Conservation (phyloP, 1,140 invertebrate genomes). For the Drosophila sturtevanti region DNA sequence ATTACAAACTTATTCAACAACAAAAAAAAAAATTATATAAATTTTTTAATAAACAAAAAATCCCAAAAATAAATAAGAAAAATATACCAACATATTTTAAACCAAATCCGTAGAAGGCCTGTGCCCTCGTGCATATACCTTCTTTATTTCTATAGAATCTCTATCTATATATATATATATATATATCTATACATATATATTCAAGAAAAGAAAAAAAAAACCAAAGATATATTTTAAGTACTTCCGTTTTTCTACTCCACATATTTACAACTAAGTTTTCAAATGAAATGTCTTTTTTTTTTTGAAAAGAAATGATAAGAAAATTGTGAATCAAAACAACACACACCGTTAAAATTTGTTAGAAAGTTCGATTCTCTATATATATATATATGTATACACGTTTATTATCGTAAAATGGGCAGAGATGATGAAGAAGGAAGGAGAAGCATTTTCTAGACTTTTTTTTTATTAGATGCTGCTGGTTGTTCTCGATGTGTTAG, state of each 20-base stretch:
- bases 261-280: conserved; percentile 1
- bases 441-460: background rate
- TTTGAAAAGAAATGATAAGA: background rate
- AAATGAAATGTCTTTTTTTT: background rate
- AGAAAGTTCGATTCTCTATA: background rate
- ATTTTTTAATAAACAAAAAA: conserved; percentile 35
- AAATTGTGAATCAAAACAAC: background rate
- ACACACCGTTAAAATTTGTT: background rate
- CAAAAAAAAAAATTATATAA: conserved; percentile 46
- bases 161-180: conserved; percentile 3
- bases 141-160: conserved; percentile 1
- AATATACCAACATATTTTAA: too few relatives aligned
- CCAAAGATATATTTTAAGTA: conserved; percentile 3
- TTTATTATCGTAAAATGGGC: background rate
- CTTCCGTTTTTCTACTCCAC: background rate
- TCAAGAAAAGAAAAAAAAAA: background rate
- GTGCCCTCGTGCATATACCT: conserved; percentile 23
- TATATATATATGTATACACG: too few relatives aligned
- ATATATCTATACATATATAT: background rate
- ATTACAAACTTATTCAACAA: conserved; percentile 60
- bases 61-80: conserved; percentile 18
- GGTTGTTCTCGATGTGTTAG: background rate
- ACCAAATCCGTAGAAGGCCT: background rate
- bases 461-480: background rate
- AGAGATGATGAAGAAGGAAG: background rate